These are phyloP conservation scores for Isurus oxyrinchus DNA, from an alignment of 2,113 vertebrate genomes.

Conservation along the genomic window DNA sequence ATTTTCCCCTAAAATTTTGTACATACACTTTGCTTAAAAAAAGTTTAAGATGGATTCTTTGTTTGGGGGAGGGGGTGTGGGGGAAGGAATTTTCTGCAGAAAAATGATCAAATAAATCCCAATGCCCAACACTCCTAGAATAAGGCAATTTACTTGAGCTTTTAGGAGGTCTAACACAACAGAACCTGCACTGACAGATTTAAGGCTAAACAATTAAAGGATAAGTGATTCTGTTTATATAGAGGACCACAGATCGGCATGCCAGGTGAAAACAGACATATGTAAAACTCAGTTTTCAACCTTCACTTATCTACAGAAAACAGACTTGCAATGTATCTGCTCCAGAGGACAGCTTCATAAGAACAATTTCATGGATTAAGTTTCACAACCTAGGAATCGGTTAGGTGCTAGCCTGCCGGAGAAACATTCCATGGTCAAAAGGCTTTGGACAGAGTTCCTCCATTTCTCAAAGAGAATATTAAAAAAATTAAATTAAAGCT, in stretches of 20 bases:
- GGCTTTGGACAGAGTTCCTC: background rate
- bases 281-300: slow-evolving; percentile 11
- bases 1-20: background rate
- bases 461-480: background rate
- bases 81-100: background rate
- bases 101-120: background rate
- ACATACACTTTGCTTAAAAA: background rate
- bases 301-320: slow-evolving; percentile 13
- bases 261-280: background rate
- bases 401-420: background rate
- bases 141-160: background rate
- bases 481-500: background rate
- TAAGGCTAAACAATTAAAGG: background rate
- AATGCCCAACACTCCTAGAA: background rate
- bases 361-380: background rate
- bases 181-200: background rate
- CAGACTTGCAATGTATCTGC: background rate
- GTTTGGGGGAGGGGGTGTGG: no score
- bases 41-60: background rate
- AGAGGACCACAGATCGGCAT: background rate
- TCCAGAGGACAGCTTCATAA: background rate
- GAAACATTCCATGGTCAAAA: background rate
- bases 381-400: background rate
- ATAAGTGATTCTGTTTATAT: background rate
- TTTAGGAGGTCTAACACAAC: background rate